Evolutionary conservation across 1,140 invertebrate genomes (phyloP).

Genomic region (Tetramorium simillimum): DNA sequence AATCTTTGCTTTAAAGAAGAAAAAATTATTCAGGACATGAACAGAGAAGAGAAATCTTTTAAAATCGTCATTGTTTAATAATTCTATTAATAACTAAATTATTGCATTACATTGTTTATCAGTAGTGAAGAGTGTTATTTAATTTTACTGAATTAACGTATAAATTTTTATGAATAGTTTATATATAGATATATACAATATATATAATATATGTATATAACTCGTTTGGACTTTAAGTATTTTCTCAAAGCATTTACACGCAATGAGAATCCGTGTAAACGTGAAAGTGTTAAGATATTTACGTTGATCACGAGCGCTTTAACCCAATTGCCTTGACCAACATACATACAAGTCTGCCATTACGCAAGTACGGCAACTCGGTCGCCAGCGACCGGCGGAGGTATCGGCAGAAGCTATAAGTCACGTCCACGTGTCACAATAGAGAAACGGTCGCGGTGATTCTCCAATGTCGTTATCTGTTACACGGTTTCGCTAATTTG

Average conservation of each 20-base stretch:
- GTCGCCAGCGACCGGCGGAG: neutral
- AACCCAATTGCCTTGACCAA: conserved; percentile 84
- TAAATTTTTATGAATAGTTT: neutral
- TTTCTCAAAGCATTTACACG: conserved; percentile 8
- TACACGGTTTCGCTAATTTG: conserved; percentile 19
- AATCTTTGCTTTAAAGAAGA: neutral
- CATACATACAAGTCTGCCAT: conserved; percentile 66
- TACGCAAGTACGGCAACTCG: conserved; percentile 58
- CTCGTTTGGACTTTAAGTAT: neutral
- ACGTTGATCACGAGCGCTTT: conserved; percentile 62
- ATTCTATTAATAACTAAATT: neutral
- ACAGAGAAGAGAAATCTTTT: neutral
- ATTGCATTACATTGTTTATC: neutral
- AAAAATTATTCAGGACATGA: too few species aligned
- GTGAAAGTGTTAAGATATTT: conserved; percentile 58
- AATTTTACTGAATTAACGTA: neutral
- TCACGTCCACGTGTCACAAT: conserved; percentile 64
- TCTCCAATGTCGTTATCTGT: conserved; percentile 8
- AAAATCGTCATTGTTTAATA: neutral
- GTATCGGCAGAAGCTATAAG: conserved; percentile 64
- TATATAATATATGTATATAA: neutral
- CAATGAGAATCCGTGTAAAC: conserved; percentile 20
- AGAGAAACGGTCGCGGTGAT: conserved; percentile 34
- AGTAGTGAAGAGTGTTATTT: neutral
- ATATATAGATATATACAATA: too few species aligned